Base-by-base conservation (phyloP, 2,797 vertebrate species). In the Cossypha niveicapilla region DNA sequence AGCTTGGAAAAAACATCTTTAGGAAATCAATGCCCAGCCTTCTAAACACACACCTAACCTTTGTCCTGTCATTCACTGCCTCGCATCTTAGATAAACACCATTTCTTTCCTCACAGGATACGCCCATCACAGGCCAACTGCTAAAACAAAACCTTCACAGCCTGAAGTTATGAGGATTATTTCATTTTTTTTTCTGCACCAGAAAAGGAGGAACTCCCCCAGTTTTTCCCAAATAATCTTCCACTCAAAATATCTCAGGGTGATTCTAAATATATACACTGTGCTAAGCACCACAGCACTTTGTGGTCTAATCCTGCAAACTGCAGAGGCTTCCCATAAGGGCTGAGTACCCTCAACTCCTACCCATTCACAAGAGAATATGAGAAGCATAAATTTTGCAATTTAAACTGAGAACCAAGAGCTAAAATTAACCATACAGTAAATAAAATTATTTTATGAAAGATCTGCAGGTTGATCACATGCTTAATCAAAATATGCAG, bases 41-140 rank as follows among this genome's bases (percentile, higher is more conserved):
- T 91, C 92, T 70, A 75, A 87, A 83, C 32, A 54, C 58, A 74
- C 65, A 85, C 72, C 72, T 96, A 87, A 96, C 96, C 96, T 96
- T 95, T 96, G 92, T 88, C 89, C 92, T 80, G 75, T 78, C 86
- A 67, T 44, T 96, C 70, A 62, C 1, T 87, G 82, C 81, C 58
- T 5, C 1, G 2, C 81, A 77, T 91, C 84, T 91, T 80, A 92
- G 92, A 75, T 35, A 94, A 96, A 96, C 81, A 94, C 86, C 50
- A 23, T 47, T 92, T 77, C 92, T 95, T 91, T 85, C 90, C 91
- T 85, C 65, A 5, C 56, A 60, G 72, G 72, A 76, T 77, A 93
- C 86, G 0, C 88, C 94, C 87, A 86, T 58, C 61, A 9, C 74
- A 89, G 24, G 75, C 67, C 5, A 54, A 37, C 68, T 74, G 75